Evolutionary conservation across 2,113 vertebrate genomes (phyloP), one percentile per base, ranked within the genome.

Genomic region (Corvus hawaiiensis): DNA sequence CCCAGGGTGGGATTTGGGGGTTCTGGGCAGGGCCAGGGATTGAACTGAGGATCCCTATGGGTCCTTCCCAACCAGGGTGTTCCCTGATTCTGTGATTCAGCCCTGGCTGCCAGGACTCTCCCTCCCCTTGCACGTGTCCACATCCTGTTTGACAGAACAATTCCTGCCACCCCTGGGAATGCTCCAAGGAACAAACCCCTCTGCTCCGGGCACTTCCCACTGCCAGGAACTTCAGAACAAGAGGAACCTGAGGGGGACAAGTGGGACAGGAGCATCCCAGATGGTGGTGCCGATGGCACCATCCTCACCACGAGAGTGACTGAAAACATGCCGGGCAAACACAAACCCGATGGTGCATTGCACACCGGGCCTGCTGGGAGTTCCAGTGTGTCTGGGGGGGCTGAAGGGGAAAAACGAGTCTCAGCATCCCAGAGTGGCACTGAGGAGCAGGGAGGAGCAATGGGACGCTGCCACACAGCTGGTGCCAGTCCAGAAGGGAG

Each of bases 301-400:
- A 1, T 3, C 0, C 23, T 32, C 9, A 0, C 49, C 22, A 3
- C 6, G 55, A 6, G 43, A 8, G 19, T 3, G 41, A 10, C 8
- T 6, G 27, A 54, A 48, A 10, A 32, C 24, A 21, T 1, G 1
- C 5, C 2, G 35, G 52, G 13, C 46, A 80, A 73, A 67, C 19
- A 30, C 7, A 21, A 61, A 56, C 44, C 4, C 41, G 11, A 35
- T 0, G 24, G 11, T 1, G 13, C 15, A 8, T 0, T 21, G 18
- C 33, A 13, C 59, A 2, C 11, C 24, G 6, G 37, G 2, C 6
- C 24, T 35, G 4, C 37, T 2, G 58, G 33, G 7, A 32, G 12
- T 7, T 18, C 35, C 54, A 19, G 11, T 0, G 2, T 5, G 13
- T 4, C 13, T 3, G 24, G 2, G 59, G 35, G 79, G 63, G 9